Evolutionary conservation across 2,888 invertebrate species (phyloP), one percentile per base, ranked within the genome.

Genomic region (Dynastes tityus): DNA sequence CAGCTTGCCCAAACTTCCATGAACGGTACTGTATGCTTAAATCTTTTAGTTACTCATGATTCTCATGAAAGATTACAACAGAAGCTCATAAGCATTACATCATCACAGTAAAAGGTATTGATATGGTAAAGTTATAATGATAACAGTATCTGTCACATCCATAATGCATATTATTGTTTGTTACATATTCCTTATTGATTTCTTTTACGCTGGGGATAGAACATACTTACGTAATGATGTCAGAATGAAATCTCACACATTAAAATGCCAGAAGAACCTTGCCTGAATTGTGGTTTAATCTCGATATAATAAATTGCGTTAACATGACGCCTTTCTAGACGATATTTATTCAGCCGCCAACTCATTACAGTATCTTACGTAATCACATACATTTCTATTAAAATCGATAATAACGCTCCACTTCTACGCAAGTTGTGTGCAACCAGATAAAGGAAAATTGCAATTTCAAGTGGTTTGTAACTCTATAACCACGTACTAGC

Each of bases 181-280:
- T 45, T 55, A 55, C 55, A 55, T 55, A 11, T 6, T 55, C 55
- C 13, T 55, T 55, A n/a, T 55, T 55, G 13, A 8, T n/a, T 55
- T 22, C 55, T 22, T 55, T 55, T 22, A 22, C n/a, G 55, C 6
- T 22, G 22, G 6, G 22, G 8, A 16, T 13, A 55, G n/a, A 29
- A 32, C 29, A 64, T 64, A 64, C 37, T 64, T 64, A 8, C 64
- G n/a, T 32, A 64, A 37, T 64, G 64, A 64, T 64, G 64, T 64
- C 64, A 64, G 9, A 9, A 64, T 11, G 64, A n/a, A 32, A 32
- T 64, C 22, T 64, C 29, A 64, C 29, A 64, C n/a, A n/a, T 64
- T 64, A 29, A 64, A 64, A 64, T 64, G 29, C 64, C 37, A 64
- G 32, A 64, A 64, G 29, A 29, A 29, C 9, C 55, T 55, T 32